Percentiles rank a stretch among this genome's conserved stretches.
phyloP scores from a whole-genome alignment of 92 coral and sea anemone genomes.

The Plumapathes pennacea region DNA sequence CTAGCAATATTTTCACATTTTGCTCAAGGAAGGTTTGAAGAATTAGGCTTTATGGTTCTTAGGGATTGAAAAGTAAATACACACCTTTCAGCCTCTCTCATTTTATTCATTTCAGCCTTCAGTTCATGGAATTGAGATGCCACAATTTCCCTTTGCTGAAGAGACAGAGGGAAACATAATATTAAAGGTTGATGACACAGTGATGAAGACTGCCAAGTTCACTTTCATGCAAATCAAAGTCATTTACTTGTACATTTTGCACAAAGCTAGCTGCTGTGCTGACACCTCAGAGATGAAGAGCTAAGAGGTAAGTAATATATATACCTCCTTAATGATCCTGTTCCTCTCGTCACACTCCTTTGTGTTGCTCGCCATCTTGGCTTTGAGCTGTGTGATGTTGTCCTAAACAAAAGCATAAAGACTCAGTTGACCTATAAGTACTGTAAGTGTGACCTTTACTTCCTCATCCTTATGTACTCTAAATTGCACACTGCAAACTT shows the following conservation, averaged over 20 bases:
- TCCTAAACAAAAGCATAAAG: conserved; percentile 53
- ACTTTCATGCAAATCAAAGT: too few relatives aligned
- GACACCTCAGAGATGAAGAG: too few relatives aligned
- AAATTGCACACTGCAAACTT: neutral
- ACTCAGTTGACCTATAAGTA: neutral
- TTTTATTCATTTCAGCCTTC: conserved; percentile 98
- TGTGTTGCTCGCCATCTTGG: conserved; percentile 91
- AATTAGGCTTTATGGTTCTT: neutral
- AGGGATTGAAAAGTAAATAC: neutral
- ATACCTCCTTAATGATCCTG: conserved; percentile 92
- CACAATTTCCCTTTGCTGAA: conserved; percentile 97
- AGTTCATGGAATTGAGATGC: conserved; percentile 96
- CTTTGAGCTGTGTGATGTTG: conserved; percentile 87
- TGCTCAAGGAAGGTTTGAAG: too few relatives aligned
- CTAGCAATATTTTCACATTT: too few relatives aligned
- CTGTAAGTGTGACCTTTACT: neutral
- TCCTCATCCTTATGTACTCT: neutral
- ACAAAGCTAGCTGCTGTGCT: neutral
- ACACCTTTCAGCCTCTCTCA: conserved; percentile 94
- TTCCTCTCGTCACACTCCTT: conserved; percentile 98
- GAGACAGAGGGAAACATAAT: too few relatives aligned
- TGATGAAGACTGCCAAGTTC: too few relatives aligned
- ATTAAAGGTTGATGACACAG: too few relatives aligned
- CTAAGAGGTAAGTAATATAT: too few relatives aligned
- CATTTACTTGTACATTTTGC: neutral